These are phyloP conservation scores for Drosophila mulleri DNA, from an alignment of 2,888 invertebrate genomes.

Conservation along the genomic window DNA sequence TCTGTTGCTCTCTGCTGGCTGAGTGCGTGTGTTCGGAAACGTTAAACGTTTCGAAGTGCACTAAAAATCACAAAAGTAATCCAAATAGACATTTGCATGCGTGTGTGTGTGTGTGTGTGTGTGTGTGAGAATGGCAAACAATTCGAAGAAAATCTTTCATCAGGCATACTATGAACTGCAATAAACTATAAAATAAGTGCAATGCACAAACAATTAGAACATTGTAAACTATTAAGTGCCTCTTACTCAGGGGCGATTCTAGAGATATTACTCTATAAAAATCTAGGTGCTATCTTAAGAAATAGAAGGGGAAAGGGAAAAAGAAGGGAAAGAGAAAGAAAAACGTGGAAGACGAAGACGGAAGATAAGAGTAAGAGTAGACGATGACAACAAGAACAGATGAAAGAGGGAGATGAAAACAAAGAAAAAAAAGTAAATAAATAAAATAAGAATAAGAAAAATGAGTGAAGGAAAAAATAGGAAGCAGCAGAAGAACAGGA, in stretches of 20 bases:
- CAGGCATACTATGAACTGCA: slow-evolving; percentile 18
- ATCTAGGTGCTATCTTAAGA: neutral
- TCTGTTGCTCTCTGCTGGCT: neutral
- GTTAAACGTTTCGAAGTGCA: slow-evolving; percentile 35
- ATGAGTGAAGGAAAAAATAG: too few species aligned
- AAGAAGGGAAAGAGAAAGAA: too few species aligned
- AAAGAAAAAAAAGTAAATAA: too few species aligned
- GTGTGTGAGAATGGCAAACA: slow-evolving; percentile 7
- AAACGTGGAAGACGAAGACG: too few species aligned
- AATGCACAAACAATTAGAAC: neutral
- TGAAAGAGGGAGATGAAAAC: too few species aligned
- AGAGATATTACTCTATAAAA: neutral
- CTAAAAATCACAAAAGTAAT: slow-evolving; percentile 25
- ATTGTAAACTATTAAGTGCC: slow-evolving; percentile 6
- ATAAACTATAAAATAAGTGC: neutral
- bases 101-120: neutral
- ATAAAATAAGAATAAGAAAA: too few species aligned
- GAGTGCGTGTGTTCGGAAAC: slow-evolving; percentile 5
- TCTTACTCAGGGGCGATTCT: neutral
- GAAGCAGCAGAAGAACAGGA: too few species aligned
- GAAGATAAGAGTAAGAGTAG: too few species aligned
- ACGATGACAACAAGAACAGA: too few species aligned
- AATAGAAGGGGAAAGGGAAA: neutral
- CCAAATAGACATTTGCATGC: slow-evolving; percentile 27
- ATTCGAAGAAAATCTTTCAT: slow-evolving; percentile 39